Evolutionary conservation across 2,797 vertebrate species (phyloP).

Genomic region (Sarcoramphus papa): DNA sequence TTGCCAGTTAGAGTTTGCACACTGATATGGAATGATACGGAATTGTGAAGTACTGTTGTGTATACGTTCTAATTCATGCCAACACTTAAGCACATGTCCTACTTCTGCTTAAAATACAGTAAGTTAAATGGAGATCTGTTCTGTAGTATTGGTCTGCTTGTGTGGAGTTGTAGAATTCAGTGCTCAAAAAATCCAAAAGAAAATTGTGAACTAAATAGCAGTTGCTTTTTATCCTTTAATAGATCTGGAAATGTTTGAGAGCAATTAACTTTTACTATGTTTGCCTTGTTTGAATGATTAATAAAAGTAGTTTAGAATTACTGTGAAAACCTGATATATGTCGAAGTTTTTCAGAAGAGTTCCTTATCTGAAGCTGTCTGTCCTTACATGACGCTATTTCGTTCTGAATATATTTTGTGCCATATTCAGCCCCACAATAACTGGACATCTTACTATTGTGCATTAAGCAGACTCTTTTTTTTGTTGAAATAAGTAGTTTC

Average conservation of each 20-base stretch:
- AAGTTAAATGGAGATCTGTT: background rate
- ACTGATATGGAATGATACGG: background rate
- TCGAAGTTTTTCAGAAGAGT: background rate
- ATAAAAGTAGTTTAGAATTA: background rate
- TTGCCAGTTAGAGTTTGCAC: background rate
- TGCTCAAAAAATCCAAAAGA: background rate
- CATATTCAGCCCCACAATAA: background rate
- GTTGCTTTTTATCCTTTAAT: background rate
- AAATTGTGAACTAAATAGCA: background rate
- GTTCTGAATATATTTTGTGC: background rate
- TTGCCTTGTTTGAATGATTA: background rate
- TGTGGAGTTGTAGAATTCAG: background rate
- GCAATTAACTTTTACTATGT: background rate
- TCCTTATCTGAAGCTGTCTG: background rate
- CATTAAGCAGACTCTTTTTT: too few species aligned
- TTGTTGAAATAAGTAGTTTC: background rate
- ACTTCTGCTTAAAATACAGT: background rate
- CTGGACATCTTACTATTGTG: fast-evolving
- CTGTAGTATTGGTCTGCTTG: background rate
- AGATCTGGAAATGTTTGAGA: background rate
- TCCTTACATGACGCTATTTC: background rate
- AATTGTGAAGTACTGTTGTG: background rate
- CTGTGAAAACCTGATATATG: background rate
- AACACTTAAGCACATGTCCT: background rate
- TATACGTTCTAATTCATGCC: background rate